Evolutionary conservation across 2,797 vertebrate genomes (phyloP), one percentile per base, ranked within the genome.

Genomic region (Eidolon dupreanum): DNA sequence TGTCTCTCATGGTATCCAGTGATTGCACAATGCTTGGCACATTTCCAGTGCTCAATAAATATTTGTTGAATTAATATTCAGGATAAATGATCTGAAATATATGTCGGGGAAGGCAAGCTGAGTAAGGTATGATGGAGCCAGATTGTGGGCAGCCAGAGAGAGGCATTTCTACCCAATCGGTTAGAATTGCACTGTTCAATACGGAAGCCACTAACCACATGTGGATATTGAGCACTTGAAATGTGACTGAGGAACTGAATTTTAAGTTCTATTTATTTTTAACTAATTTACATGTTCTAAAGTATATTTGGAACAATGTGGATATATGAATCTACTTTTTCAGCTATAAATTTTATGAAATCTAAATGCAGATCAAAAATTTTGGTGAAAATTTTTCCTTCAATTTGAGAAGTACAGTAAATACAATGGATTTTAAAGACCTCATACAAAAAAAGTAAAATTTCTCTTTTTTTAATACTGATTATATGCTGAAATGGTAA

Each of bases 251-350:
- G 38, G 63, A 68, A 55, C 38, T 85, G 68, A n/a, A 74, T 94
- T 93, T 95, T 93, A 59, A 84, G 24, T 85, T 78, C 38, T 46
- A 46, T 84, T 93, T 90, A 33, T 70, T 88, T 95, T 96, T 49
- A 68, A 79, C 66, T 78, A 88, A 88, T 74, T 84, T 61, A 51
- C 38, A 19, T 61, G 6, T 93, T 89, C 20, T 93, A 88, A 92
- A 81, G 13, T 79, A 24, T 49, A 61, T 63, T 84, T 90, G 41
- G 46, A 91, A 93, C 41, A 85, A 85, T 3, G 15, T 87, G 33
- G 33, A 2, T 57, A 93, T 73, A 15, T 55, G 24, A 88, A 63
- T 91, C 61, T 93, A 59, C 66, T 90, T 92, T 96, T 73, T 61
- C 36, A 73, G 66, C 36, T 70, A 74, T 86, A 68, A 2, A 55